Evolutionary conservation across 2,113 vertebrate species (phyloP).

Genomic region (Myotis lucifugus): DNA sequence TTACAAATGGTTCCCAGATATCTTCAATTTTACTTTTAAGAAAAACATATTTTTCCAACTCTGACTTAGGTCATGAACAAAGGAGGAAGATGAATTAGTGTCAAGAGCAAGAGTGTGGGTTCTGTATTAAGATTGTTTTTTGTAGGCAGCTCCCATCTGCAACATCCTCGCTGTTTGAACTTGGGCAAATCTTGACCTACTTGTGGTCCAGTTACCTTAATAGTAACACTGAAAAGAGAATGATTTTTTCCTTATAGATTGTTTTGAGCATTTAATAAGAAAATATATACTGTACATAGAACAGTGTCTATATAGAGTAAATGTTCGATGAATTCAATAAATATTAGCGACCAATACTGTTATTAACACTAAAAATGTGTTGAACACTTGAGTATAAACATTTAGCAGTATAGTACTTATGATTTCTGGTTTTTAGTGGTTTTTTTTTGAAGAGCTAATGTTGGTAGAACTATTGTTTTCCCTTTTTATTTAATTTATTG

Average conservation of each 20-base stretch:
- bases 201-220: background rate
- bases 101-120: background rate
- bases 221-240: background rate
- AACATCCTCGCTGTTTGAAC: background rate
- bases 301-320: background rate
- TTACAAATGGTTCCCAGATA: background rate
- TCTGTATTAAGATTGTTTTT: background rate
- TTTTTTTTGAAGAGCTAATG: background rate
- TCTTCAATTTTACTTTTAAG: background rate
- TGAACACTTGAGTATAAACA: background rate
- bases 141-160: background rate
- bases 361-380: background rate
- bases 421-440: background rate
- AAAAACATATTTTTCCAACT: background rate
- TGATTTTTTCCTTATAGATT: background rate
- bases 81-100: background rate
- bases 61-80: background rate
- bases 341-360: background rate
- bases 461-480: background rate
- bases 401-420: background rate
- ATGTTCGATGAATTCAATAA: constrained; percentile 16
- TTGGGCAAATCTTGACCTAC: background rate
- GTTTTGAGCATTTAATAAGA: background rate
- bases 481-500: background rate
- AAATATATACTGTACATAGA: background rate